Base-by-base conservation (phyloP, 2,113 vertebrate species). In the Boleophthalmus pectinirostris region DNA sequence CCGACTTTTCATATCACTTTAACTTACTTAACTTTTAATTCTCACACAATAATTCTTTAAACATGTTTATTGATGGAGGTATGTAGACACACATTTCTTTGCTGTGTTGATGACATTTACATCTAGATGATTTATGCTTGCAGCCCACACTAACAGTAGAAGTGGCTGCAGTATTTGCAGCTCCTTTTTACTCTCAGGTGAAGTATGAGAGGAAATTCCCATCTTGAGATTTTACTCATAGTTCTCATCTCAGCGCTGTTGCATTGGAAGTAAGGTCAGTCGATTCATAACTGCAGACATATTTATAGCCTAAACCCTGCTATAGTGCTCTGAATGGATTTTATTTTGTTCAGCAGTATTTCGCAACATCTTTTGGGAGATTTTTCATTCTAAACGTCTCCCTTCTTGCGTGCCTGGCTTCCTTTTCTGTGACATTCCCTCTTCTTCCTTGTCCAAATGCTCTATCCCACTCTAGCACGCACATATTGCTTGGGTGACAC, bases 401-500 rank as follows among this genome's bases (percentile, higher is more conserved):
- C 74, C 72, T 79, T 70, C 65, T 76, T 51, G 15, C 64, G 24
- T 35, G 21, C 43, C 66, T 75, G 72, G 51, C 68, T 66, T 83
- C 78, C 23, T 78, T 78, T 81, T 84, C 71, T 54, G 24, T 85
- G 81, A 82, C 84, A 82, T 86, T 86, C 73, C 83, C 73, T 83
- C 72, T 68, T 29, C 82, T 78, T 79, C 70, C 61, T 72, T 73
- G 71, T 79, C 72, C 85, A 81, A 75, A 73, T 61, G 82, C 79
- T 68, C 86, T 83, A 83, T 82, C 67, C 77, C 64, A 5, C 70
- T 76, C 73, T 73, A 67, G 14, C 74, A 69, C 81, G 47, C 74
- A 70, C 84, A 54, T 38, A 25, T 68, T 12, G 70, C 65, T 68
- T 76, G 70, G 46, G 68, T 74, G 82, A 79, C 84, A 81, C 81